phyloP scores from a whole-genome alignment of 2,797 vertebrate genomes.

The Anableps anableps region DNA sequence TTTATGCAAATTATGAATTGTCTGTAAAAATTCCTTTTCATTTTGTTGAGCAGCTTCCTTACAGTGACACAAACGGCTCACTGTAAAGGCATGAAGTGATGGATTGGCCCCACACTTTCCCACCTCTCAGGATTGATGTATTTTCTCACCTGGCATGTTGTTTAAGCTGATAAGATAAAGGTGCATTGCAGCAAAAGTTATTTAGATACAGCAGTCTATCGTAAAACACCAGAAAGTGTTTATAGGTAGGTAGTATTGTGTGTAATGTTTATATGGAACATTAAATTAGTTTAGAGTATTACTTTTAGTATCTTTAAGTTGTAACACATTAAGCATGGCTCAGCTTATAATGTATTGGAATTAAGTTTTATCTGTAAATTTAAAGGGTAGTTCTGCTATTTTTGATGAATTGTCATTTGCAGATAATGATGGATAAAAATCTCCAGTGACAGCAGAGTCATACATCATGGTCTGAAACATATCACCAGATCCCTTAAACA shows the following conservation, averaged over 20 bases:
- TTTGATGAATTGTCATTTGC: not conserved
- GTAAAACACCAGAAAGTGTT: not conserved
- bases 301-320: not conserved
- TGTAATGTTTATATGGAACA: not conserved
- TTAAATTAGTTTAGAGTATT: not conserved
- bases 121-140: slow-evolving; percentile 26
- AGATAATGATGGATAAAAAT: not conserved
- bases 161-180: slow-evolving; percentile 52
- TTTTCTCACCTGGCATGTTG: slow-evolving; percentile 52
- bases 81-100: slow-evolving; percentile 65
- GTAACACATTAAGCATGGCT: not conserved
- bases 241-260: not conserved
- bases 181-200: slow-evolving; percentile 14
- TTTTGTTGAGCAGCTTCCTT: not conserved
- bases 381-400: not conserved
- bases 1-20: slow-evolving; percentile 7
- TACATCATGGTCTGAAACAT: not conserved
- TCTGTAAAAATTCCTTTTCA: slow-evolving; percentile 1
- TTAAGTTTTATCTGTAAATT: not conserved
- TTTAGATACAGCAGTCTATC: slow-evolving; percentile 25
- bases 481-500: not conserved
- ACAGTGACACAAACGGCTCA: slow-evolving; percentile 3
- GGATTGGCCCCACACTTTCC: slow-evolving; percentile 52
- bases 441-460: not conserved
- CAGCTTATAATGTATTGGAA: not conserved